These are phyloP conservation scores for Brevimyrus niger DNA, from an alignment of 2,113 vertebrate species.

Conservation along the genomic window DNA sequence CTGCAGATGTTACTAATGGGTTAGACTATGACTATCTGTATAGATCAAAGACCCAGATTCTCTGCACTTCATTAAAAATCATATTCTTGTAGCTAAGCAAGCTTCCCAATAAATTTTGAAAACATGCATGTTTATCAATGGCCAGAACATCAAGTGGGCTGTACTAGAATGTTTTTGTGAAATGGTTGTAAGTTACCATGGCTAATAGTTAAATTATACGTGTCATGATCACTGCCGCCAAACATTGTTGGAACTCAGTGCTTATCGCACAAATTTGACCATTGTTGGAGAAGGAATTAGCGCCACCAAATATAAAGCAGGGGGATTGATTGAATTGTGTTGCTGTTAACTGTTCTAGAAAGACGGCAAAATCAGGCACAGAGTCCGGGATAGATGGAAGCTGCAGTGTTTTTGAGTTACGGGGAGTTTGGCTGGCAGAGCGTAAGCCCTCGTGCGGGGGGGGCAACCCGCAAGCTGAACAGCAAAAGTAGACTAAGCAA, in stretches of 20 bases:
- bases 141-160: background rate
- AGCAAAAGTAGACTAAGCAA: background rate
- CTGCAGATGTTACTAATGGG: background rate
- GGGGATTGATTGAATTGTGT: background rate
- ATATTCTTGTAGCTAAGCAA: background rate
- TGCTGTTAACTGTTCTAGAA: background rate
- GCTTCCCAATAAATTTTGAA: background rate
- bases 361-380: background rate
- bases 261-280: background rate
- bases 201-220: background rate
- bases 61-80: background rate
- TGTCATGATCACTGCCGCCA: background rate
- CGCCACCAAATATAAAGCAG: background rate
- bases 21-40: background rate
- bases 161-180: background rate
- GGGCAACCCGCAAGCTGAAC: background rate
- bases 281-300: background rate
- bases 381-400: background rate
- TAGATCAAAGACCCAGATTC: conserved; percentile 1
- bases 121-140: background rate
- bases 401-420: background rate
- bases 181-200: background rate
- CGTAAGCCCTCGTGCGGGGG: background rate
- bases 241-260: background rate
- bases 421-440: background rate